Conservation (phyloP, 2,888 invertebrate species). For the Ichneumon xanthorius region DNA sequence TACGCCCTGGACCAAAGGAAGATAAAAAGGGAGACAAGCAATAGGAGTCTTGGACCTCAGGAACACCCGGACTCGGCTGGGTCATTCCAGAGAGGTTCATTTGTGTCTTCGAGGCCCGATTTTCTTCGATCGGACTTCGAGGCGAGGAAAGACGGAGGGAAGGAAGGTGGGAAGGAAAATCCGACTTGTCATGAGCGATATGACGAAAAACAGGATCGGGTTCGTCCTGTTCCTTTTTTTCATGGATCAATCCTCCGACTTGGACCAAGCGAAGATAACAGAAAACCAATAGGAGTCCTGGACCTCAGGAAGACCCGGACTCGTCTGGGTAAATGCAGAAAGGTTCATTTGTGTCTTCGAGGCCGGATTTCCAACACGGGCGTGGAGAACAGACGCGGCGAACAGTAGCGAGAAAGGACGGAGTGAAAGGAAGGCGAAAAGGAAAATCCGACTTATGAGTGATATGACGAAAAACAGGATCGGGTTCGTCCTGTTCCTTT, state of each 20-base stretch:
- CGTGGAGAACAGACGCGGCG: background rate
- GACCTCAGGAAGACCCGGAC: no score
- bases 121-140: background rate
- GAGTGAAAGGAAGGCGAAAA: background rate
- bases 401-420: background rate
- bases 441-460: background rate
- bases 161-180: background rate
- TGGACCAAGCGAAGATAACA: background rate
- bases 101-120: background rate
- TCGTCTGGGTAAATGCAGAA: no score
- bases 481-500: no score
- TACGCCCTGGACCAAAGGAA: background rate
- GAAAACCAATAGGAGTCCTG: no score
- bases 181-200: background rate
- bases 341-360: no score
- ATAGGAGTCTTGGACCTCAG: conserved; percentile 28
- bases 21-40: background rate
- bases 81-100: conserved; percentile 33
- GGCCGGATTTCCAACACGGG: background rate
- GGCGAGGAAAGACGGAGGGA: background rate
- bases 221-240: background rate
- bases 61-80: conserved; percentile 26
- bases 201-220: background rate
- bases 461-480: background rate
- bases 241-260: no score